A percentile compares a stretch with the other conserved stretches of the same genome.
Conservation (phyloP, 2,888 invertebrate genomes). For the Zele albiditarsus region DNA sequence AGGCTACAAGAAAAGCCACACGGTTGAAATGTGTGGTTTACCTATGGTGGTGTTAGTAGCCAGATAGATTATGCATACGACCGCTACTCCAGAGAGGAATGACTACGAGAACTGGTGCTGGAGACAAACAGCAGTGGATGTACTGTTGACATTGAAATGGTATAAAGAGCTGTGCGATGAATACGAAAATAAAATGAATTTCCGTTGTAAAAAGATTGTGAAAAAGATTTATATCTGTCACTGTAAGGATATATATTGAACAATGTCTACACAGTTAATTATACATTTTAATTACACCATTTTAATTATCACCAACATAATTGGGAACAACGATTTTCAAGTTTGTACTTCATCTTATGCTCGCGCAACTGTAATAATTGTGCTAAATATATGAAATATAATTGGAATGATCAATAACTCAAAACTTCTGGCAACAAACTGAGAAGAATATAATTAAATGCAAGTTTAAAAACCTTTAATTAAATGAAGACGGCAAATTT, state of each 20-base stretch:
- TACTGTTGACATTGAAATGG: slow-evolving; percentile 45
- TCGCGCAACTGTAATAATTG: not conserved
- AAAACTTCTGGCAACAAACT: not conserved
- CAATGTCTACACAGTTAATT: not conserved
- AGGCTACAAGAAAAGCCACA: not conserved
- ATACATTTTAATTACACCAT: not conserved
- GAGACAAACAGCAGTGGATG: slow-evolving; percentile 36
- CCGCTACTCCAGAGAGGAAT: slow-evolving; percentile 30
- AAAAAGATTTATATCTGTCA: too few species aligned
- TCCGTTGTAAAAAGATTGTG: not conserved
- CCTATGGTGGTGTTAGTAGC: slow-evolving; percentile 25
- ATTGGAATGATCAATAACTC: not conserved
- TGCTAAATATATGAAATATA: not conserved
- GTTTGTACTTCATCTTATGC: not conserved
- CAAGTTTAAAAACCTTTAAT: slow-evolving; percentile 8
- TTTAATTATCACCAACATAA: not conserved
- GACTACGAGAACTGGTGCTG: not conserved
- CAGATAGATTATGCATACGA: slow-evolving; percentile 48
- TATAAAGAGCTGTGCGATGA: slow-evolving; percentile 26
- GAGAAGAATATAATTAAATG: not conserved
- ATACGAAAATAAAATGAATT: not conserved
- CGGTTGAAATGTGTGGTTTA: slow-evolving; percentile 21
- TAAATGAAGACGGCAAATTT: slow-evolving; percentile 19
- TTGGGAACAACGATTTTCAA: not conserved
- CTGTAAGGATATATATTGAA: not conserved